These are phyloP conservation scores for Barnardius zonarius DNA, from an alignment of 2,113 vertebrate genomes.

Conservation along the genomic window DNA sequence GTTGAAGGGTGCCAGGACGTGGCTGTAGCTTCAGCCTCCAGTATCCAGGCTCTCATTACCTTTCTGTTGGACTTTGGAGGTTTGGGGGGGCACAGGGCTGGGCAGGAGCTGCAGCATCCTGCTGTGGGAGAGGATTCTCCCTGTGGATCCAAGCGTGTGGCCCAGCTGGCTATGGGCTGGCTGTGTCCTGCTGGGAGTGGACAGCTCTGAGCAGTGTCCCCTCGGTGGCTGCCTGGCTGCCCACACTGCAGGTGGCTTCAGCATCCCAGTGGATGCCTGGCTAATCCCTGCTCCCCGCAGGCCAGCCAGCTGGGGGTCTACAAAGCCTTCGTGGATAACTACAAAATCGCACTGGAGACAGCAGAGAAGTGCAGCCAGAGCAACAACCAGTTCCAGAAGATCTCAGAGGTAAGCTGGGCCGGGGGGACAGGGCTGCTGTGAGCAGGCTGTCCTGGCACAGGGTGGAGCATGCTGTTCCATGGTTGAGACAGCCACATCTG, in stretches of 20 bases:
- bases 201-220: background rate
- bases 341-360: slow-evolving; percentile 92
- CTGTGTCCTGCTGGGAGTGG: background rate
- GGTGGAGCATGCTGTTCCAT: fast-evolving
- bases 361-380: slow-evolving; percentile 95
- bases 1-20: background rate
- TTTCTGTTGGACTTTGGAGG: background rate
- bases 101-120: background rate
- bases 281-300: slow-evolving; percentile 63
- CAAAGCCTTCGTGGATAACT: slow-evolving; percentile 99
- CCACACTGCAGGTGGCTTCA: background rate
- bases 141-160: background rate
- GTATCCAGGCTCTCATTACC: background rate
- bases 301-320: slow-evolving; percentile 95
- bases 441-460: fast-evolving
- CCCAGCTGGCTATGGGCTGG: background rate
- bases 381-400: slow-evolving; percentile 94
- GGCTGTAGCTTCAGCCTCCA: background rate
- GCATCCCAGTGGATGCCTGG: background rate
- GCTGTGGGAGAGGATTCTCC: background rate
- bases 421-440: background rate
- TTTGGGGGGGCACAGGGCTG: background rate
- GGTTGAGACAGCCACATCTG: fast-evolving
- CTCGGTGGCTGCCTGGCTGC: background rate
- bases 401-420: slow-evolving; percentile 86